phyloP scores from a whole-genome alignment of 2,888 invertebrate genomes.

The Caenorhabditis sinica region DNA sequence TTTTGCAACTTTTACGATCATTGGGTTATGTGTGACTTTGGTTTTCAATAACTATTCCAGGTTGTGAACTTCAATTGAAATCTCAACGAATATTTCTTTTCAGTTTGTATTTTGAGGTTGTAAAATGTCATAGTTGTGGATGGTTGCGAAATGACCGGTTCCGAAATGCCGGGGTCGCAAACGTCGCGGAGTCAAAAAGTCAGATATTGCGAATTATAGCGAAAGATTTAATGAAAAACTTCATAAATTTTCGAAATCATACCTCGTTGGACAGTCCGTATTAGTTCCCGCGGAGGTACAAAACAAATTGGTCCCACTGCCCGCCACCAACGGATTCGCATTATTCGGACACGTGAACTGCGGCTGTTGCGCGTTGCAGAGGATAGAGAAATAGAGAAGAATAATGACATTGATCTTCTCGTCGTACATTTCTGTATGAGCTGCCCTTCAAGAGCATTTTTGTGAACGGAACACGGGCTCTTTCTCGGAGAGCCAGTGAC shows the following conservation, averaged over 20 bases:
- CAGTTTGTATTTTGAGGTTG: too few species aligned
- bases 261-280: constrained; percentile 73
- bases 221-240: background rate
- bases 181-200: too few species aligned
- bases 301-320: constrained; percentile 71
- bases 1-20: too few species aligned
- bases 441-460: constrained; percentile 35
- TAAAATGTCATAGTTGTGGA: too few species aligned
- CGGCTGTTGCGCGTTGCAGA: constrained; percentile 47
- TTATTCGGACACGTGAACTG: constrained; percentile 63
- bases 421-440: constrained; percentile 58
- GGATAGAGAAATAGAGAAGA: constrained; percentile 28
- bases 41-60: too few species aligned
- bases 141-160: too few species aligned
- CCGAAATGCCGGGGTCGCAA: too few species aligned
- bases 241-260: background rate
- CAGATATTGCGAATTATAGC: too few species aligned
- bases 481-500: constrained; percentile 36
- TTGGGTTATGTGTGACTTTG: too few species aligned
- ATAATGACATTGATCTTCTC: constrained; percentile 52
- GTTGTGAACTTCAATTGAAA: too few species aligned
- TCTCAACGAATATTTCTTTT: too few species aligned
- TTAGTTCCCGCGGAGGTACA: constrained; percentile 67
- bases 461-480: constrained; percentile 23
- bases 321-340: constrained; percentile 63